These are phyloP conservation scores for Plebejus argus DNA, from an alignment of 2,888 invertebrate genomes.

Conservation along the genomic window DNA sequence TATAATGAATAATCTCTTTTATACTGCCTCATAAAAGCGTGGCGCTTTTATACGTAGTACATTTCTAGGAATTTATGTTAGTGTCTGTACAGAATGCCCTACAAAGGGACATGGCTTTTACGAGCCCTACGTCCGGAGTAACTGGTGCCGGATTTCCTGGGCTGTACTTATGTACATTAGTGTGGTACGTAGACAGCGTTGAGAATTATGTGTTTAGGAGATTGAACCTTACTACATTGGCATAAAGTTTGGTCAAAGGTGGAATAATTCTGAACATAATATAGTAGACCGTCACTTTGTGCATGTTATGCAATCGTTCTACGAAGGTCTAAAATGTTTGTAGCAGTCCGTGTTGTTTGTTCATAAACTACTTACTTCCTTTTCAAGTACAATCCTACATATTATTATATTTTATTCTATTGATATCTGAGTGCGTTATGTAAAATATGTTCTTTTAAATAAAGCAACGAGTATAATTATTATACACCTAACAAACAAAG, in stretches of 20 bases:
- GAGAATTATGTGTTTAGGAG: background rate
- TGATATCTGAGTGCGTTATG: too few relatives aligned
- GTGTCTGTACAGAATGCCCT: background rate
- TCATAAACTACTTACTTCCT: background rate
- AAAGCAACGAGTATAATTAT: too few relatives aligned
- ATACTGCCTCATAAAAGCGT: background rate
- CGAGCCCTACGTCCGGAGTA: conserved; percentile 4
- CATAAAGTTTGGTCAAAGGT: background rate
- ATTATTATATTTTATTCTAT: too few relatives aligned
- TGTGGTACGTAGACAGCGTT: too few relatives aligned
- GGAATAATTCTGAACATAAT: background rate
- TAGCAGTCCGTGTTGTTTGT: background rate
- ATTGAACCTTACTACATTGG: background rate
- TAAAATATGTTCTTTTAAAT: too few relatives aligned
- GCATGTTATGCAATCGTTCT: background rate
- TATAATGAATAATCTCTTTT: background rate
- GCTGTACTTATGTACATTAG: background rate
- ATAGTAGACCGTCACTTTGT: background rate
- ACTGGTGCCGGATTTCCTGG: conserved; percentile 8
- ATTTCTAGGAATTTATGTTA: background rate
- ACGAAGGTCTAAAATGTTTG: background rate
- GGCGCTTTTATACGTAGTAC: background rate
- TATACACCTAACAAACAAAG: too few relatives aligned
- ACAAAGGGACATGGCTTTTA: conserved; percentile 2
- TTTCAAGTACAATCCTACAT: too few relatives aligned